Conservation (phyloP, 2,113 vertebrate species). For the Cyphomyrus plagiostoma region DNA sequence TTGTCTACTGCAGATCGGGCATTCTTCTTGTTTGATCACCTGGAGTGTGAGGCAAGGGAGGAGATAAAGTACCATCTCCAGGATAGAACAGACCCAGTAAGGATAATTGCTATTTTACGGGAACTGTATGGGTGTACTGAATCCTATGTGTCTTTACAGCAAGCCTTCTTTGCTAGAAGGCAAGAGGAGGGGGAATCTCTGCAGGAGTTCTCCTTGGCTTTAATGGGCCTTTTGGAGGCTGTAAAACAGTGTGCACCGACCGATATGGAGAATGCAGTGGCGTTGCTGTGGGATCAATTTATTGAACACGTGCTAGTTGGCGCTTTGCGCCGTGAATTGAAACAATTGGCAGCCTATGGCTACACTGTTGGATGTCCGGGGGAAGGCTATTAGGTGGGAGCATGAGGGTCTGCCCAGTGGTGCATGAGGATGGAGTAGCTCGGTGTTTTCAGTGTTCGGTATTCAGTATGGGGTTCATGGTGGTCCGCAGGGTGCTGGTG, state of each 20-base stretch:
- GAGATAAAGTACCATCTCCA: background rate
- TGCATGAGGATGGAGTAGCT: background rate
- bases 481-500: too few species aligned
- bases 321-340: background rate
- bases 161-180: background rate
- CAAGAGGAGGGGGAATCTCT: background rate
- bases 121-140: background rate
- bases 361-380: background rate
- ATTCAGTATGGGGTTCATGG: background rate
- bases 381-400: background rate
- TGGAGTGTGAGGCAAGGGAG: background rate
- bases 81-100: background rate
- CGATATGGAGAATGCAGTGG: too few species aligned
- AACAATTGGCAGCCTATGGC: background rate
- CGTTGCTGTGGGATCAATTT: too few species aligned
- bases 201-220: background rate
- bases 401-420: background rate
- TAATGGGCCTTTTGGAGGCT: background rate
- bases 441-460: background rate
- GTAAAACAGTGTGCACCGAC: too few species aligned
- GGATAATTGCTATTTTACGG: background rate
- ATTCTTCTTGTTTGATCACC: background rate
- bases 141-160: background rate
- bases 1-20: background rate
- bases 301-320: background rate